phyloP scores from a whole-genome alignment of 2,113 vertebrate species.

The Taurulus bubalis region DNA sequence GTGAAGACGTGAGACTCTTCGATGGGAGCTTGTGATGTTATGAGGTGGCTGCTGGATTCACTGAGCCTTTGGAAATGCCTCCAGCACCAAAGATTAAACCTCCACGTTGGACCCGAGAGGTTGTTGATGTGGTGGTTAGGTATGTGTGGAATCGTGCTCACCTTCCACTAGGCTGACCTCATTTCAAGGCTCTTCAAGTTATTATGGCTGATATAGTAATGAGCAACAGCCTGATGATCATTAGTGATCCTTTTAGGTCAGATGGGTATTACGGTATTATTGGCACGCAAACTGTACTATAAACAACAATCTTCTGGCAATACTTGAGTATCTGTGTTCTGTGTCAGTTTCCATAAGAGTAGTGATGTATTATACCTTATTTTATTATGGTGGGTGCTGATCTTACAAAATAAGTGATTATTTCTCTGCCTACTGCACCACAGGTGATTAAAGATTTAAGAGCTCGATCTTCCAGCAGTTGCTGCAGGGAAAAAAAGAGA shows the following conservation, averaged over 20 bases:
- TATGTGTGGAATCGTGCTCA: background rate
- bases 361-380: slow-evolving; percentile 37
- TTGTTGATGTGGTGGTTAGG: background rate
- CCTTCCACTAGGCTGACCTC: slow-evolving; percentile 17
- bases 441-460: slow-evolving; percentile 82
- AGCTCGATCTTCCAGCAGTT: slow-evolving; percentile 64
- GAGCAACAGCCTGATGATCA: slow-evolving; percentile 23
- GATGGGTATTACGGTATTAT: background rate
- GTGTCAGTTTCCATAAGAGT: slow-evolving; percentile 26
- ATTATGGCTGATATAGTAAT: slow-evolving; percentile 23
- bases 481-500: slow-evolving; percentile 54
- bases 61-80: slow-evolving; percentile 12
- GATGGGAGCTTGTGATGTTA: background rate
- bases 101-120: background rate
- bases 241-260: slow-evolving; percentile 5
- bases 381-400: slow-evolving; percentile 60
- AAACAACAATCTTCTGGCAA: slow-evolving; percentile 22
- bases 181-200: slow-evolving; percentile 7
- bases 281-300: slow-evolving; percentile 20
- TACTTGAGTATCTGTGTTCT: slow-evolving; percentile 24
- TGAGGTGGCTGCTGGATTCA: slow-evolving; percentile 12
- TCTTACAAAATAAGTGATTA: slow-evolving; percentile 78
- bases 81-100: background rate
- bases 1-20: background rate
- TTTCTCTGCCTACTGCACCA: slow-evolving; percentile 69